Base-by-base conservation (phyloP, 2,113 vertebrate species). In the Pygoscelis antarcticus region DNA sequence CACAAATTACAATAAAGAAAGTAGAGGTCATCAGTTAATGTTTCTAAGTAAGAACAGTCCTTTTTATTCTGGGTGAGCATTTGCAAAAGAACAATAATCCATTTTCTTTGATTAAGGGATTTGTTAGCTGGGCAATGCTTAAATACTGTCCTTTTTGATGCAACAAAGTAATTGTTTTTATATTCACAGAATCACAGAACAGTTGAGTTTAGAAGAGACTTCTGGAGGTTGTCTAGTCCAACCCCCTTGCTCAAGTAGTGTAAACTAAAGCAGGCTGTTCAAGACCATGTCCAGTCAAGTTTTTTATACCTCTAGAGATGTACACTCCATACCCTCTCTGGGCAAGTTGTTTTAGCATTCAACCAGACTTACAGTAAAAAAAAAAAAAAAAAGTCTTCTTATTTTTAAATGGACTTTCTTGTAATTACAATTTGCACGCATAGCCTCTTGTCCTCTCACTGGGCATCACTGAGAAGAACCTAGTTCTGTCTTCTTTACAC, bases 41-140 rank as follows among this genome's bases (percentile, higher is more conserved):
- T 68, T 93, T 46, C 46, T 68, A 74, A 71, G 26, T 38, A 65
- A 85, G 77, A 93, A 80, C 36, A 80, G 55, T 21, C n/a, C 23
- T 81, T 85, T 87, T 77, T 69, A 46, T 80, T 47, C 75, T 77
- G 49, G 29, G 42, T 18, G 13, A 94, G 64, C 47, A 64, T n/a
- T 92, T 93, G n/a, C 52, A 83, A 70, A 87, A 81, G 82, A 82
- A 92, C 26, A 88, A 90, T 64, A 76, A 90, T 79, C 38, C 47
- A 40, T 88, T 82, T 92, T 71, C 76, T 94, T 88, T 90, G 74
- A 88, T 68, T 76, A 90, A 96, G 77, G 81, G 51, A 91, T 93
- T 83, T 79, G n/a, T 64, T 74, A 57, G 57, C 7, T 69, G 40
- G 57, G 57, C 47, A 90, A 66, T 60, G 44, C 60, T 87, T 83